phyloP scores from a whole-genome alignment of 2,888 invertebrate genomes.

The Epistrophe grossulariae region DNA sequence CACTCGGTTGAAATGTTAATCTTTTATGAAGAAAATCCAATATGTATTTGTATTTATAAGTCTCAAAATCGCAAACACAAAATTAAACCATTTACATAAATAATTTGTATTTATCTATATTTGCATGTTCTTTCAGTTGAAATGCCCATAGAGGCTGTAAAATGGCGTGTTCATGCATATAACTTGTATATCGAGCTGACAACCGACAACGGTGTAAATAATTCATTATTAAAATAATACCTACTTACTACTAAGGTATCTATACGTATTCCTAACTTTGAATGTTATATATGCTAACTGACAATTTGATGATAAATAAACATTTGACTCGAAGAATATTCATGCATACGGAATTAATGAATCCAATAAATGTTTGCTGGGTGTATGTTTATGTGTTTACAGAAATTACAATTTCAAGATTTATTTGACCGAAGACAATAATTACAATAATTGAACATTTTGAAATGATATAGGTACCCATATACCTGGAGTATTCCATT shows the following conservation, averaged over 20 bases:
- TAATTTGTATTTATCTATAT: not conserved
- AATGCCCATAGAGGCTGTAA: not conserved
- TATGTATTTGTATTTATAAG: not conserved
- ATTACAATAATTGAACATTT: too few relatives aligned
- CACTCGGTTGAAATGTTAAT: too few relatives aligned
- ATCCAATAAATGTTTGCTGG: not conserved
- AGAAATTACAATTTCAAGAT: not conserved
- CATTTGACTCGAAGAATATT: not conserved
- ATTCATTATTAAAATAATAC: not conserved
- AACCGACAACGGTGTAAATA: not conserved
- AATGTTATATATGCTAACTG: not conserved
- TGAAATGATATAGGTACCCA: too few relatives aligned
- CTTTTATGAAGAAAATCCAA: too few relatives aligned
- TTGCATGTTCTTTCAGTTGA: not conserved
- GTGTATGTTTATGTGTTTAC: not conserved
- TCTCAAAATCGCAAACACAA: not conserved
- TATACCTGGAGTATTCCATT: too few relatives aligned
- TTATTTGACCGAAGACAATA: not conserved
- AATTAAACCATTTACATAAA: not conserved
- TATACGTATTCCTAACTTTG: too few relatives aligned
- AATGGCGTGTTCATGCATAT: constrained; percentile 8
- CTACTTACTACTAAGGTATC: not conserved
- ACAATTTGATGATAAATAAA: constrained; percentile 15
- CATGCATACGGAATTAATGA: not conserved
- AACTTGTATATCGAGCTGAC: not conserved